These are phyloP conservation scores for Cheirogaleus medius DNA, from an alignment of 2,113 vertebrate species.

Conservation along the genomic window DNA sequence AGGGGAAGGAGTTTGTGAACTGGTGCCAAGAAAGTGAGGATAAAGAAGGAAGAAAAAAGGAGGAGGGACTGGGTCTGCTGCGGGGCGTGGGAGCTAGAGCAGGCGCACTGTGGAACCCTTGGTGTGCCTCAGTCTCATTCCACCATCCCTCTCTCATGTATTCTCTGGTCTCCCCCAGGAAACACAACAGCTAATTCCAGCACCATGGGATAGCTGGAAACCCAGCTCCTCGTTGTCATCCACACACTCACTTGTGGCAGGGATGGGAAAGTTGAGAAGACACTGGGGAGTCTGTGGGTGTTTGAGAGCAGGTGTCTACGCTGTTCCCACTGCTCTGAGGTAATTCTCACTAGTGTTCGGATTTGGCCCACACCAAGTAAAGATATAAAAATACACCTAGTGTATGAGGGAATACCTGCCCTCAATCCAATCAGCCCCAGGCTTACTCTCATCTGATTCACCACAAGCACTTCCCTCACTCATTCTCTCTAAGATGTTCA, in stretches of 20 bases:
- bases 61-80: background rate
- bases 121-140: background rate
- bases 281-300: no score
- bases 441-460: background rate
- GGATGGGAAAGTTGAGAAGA: background rate
- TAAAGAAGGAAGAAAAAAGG: background rate
- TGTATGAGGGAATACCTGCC: background rate
- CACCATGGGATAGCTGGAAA: background rate
- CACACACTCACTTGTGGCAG: background rate
- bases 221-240: background rate
- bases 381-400: background rate
- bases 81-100: background rate
- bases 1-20: background rate
- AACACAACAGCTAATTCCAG: background rate
- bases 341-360: background rate
- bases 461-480: no score
- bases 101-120: rapidly evolving
- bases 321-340: background rate
- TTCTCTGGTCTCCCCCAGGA: background rate
- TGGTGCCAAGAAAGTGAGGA: background rate
- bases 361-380: background rate
- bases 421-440: background rate
- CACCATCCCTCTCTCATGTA: background rate
- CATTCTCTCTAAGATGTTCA: background rate
- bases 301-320: background rate